Evolutionary conservation across 1,140 invertebrate species (phyloP), one percentile per base, ranked within the genome.

Genomic region (Bombus sibiricus): DNA sequence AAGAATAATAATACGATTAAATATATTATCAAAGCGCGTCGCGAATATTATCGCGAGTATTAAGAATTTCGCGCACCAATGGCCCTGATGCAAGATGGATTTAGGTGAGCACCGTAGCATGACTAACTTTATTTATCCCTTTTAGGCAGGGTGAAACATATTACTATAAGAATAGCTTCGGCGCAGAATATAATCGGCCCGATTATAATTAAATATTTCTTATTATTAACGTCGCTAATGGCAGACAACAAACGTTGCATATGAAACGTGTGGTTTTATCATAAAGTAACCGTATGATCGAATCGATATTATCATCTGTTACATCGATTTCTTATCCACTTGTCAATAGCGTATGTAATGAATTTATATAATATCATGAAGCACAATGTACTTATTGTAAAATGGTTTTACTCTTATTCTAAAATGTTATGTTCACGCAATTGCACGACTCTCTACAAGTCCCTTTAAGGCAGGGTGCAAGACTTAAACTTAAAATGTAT

Each of bases 401-500:
- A 66, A 83, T 86, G 77, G 53, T 86, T 88, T 86, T 78, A 84
- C 34, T 87, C 53, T 47, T 66, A 66, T 66, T 66, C 15, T 66
- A 34, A 66, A 87, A 37, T 87, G 68, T 78, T 83, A 87, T 83
- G 89, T 90, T 92, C 75, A 85, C 88, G 87, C 87, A 87, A 92
- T 92, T 92, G 90, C 89, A 92, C 18, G 92, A 93, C 92, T 92
- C 92, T 93, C 92, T 93, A 93, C 91, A 91, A 57, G 75, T 93
- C 92, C 92, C 92, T 93, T 92, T 93, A 39, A 92, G 74, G 92
- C 92, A 93, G 92, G 92, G 92, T 93, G 85, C 62, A 90, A 93
- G 80, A 91, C 64, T 81, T 25, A 53, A 91, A 90, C 64, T 81
- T 25, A 69, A 91, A 89, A 82, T 91, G 64, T 81, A 88, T 79